Evolutionary conservation across 2,888 invertebrate species (phyloP).

Genomic region (Hoplodrina ambigua): DNA sequence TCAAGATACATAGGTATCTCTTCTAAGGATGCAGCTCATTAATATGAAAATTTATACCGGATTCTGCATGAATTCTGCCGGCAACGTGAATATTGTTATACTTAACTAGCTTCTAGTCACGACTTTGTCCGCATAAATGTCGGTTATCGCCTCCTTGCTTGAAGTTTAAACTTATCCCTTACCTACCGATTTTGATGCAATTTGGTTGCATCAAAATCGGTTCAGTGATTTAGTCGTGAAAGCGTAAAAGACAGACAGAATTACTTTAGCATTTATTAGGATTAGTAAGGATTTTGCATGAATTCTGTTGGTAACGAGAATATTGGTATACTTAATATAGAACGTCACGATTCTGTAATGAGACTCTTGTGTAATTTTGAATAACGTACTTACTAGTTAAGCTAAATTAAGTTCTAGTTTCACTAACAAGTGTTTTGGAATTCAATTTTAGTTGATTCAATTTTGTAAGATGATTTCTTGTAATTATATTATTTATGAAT

Average conservation of each 20-base stretch:
- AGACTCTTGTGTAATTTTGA: conserved; percentile 57
- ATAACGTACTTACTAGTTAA: conserved; percentile 21
- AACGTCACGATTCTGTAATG: conserved; percentile 64
- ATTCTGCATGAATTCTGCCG: conserved; percentile 69
- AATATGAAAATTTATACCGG: conserved; percentile 75
- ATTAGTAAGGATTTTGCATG: conserved; percentile 54
- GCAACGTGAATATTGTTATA: conserved; percentile 66
- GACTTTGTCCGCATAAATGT: too few relatives aligned
- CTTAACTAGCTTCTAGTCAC: too few relatives aligned
- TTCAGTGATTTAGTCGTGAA: too few relatives aligned
- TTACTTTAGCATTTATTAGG: too few relatives aligned
- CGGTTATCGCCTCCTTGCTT: too few relatives aligned
- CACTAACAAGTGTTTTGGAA: not conserved
- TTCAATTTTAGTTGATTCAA: conserved; percentile 7
- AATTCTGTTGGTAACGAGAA: conserved; percentile 70
- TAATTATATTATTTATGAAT: too few relatives aligned
- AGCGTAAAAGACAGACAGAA: too few relatives aligned
- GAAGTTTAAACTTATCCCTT: too few relatives aligned
- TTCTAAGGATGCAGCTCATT: conserved; percentile 64
- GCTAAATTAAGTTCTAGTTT: conserved; percentile 34
- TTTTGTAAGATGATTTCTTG: not conserved
- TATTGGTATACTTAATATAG: conserved; percentile 64
- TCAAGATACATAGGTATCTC: conserved; percentile 54
- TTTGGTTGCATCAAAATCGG: too few relatives aligned
- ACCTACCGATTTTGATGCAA: too few relatives aligned